Percentiles rank a stretch among this genome's conserved stretches.
These are phyloP conservation scores for Hydrolagus affinis DNA, from an alignment of 2,113 vertebrate species.

Conservation along the genomic window DNA sequence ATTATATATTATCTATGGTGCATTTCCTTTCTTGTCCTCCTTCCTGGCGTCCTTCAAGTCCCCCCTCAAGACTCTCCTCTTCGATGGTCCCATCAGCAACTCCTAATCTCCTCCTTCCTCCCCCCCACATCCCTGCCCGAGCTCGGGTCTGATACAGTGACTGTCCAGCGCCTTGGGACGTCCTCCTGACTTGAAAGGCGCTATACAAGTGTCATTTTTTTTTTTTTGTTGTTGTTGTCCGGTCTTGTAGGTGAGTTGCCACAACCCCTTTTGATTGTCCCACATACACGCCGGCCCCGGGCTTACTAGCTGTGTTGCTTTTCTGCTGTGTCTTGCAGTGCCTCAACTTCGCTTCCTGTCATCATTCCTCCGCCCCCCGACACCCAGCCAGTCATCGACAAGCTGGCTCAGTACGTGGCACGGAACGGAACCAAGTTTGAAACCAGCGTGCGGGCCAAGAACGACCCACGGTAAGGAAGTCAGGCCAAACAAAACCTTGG, in stretches of 20 bases:
- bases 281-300: background rate
- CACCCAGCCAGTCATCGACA: constrained; percentile 95
- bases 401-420: constrained; percentile 88
- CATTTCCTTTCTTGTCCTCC: background rate
- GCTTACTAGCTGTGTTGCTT: background rate
- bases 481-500: background rate
- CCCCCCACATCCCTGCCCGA: no score
- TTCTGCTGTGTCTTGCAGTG: constrained; percentile 47
- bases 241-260: background rate
- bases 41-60: no score
- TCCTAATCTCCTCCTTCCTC: no score
- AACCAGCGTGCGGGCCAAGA: constrained; percentile 89
- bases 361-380: constrained; percentile 95
- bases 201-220: no score
- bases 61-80: no score
- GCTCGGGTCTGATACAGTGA: no score
- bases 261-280: background rate
- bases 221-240: background rate
- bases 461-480: constrained; percentile 75
- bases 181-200: no score
- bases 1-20: no score
- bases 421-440: constrained; percentile 92
- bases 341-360: constrained; percentile 62
- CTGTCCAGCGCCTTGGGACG: no score
- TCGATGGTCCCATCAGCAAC: no score